These are phyloP conservation scores for Meloidogyne exigua DNA, from an alignment of 1,140 invertebrate genomes.

Conservation along the genomic window DNA sequence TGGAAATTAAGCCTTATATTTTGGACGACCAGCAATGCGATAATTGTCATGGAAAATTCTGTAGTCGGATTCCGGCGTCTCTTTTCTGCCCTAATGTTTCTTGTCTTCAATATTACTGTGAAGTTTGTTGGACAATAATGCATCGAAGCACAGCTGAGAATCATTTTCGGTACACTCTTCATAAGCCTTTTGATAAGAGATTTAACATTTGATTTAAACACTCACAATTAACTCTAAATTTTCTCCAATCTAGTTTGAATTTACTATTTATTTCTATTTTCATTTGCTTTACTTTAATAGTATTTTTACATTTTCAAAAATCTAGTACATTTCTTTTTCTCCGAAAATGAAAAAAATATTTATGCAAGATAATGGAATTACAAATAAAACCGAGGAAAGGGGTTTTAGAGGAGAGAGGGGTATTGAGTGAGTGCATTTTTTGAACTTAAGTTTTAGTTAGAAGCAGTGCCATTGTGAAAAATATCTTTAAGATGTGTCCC, in stretches of 20 bases:
- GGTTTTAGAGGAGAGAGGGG: no score
- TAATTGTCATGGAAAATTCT: conserved; percentile 79
- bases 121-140: conserved; percentile 83
- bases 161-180: not conserved
- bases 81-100: conserved; percentile 99
- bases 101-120: conserved; percentile 93
- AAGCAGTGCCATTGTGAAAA: no score
- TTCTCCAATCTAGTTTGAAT: no score
- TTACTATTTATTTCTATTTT: no score
- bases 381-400: not conserved
- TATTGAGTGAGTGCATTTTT: not conserved
- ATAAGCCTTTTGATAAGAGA: not conserved
- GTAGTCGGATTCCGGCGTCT: conserved; percentile 84
- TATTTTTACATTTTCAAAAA: no score
- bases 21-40: conserved; percentile 99
- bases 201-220: not conserved
- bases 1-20: conserved; percentile 96
- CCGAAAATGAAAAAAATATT: not conserved
- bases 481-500: no score
- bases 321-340: no score
- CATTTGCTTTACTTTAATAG: no score
- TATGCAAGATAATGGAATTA: not conserved
- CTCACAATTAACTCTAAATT: no score
- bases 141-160: conserved; percentile 9
- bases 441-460: no score